phyloP scores from a whole-genome alignment of 2,113 vertebrate genomes.

The Paraplagusia blochii region DNA sequence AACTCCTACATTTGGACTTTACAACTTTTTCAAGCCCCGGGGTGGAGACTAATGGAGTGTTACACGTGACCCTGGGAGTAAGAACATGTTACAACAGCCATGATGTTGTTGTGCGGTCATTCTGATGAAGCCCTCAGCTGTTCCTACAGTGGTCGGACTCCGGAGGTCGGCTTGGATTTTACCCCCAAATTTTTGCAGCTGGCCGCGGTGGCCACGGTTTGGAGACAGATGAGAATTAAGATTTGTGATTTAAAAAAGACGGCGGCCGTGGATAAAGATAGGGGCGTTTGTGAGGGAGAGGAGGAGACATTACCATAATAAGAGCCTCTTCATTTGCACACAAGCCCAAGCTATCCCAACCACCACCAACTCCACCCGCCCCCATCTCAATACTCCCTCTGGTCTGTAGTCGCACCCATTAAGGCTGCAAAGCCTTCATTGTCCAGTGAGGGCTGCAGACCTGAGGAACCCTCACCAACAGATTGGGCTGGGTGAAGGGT shows the following conservation, averaged over 20 bases:
- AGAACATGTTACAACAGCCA: no score
- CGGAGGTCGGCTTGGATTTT: constrained; percentile 30
- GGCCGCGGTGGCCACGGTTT: constrained; percentile 18
- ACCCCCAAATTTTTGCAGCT: constrained; percentile 40
- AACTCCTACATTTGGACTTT: not conserved
- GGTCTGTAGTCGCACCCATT: constrained; percentile 71
- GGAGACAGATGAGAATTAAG: constrained; percentile 61
- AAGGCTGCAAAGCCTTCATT: constrained; percentile 71
- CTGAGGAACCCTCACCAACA: constrained; percentile 64
- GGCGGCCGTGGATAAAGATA: constrained; percentile 58
- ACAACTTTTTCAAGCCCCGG: not conserved
- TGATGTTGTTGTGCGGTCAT: no score
- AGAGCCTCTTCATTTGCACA: constrained; percentile 79
- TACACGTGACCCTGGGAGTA: no score
- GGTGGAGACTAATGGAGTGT: not conserved
- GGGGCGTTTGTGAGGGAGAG: constrained; percentile 50
- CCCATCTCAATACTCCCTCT: constrained; percentile 35
- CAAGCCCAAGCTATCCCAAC: constrained; percentile 59
- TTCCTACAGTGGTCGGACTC: constrained; percentile 24
- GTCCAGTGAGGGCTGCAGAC: constrained; percentile 63
- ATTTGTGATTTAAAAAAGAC: constrained; percentile 77
- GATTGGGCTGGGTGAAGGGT: constrained; percentile 72
- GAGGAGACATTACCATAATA: constrained; percentile 75
- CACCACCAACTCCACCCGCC: not conserved
- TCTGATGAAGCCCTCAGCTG: not conserved